Evolutionary conservation across 2,797 vertebrate genomes (phyloP).

Genomic region (Leptatherina wallacei): DNA sequence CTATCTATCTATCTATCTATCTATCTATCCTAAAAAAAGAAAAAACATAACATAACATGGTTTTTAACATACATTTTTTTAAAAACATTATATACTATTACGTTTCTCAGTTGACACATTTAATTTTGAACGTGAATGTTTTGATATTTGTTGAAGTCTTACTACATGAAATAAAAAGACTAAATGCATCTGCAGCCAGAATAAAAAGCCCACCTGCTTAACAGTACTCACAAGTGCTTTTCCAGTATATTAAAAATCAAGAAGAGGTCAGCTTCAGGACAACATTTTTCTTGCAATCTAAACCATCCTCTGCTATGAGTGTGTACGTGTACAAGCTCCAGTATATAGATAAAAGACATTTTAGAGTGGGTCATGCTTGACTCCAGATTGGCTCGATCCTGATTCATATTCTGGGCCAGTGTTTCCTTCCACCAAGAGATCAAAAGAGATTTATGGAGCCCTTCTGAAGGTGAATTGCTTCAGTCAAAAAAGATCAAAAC

Average conservation of each 20-base stretch:
- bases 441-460: conserved; percentile 70
- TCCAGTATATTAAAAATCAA: conserved; percentile 56
- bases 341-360: conserved; percentile 62
- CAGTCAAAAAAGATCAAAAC: conserved; percentile 63
- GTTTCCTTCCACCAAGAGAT: conserved; percentile 62
- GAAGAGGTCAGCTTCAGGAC: conserved; percentile 17
- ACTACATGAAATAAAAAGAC: no score
- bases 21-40: conserved; percentile 1
- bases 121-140: no score
- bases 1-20: conserved; percentile 4
- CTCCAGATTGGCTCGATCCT: conserved; percentile 49
- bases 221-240: conserved; percentile 18
- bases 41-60: no score
- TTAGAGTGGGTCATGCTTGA: conserved; percentile 45
- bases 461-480: conserved; percentile 71
- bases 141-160: no score
- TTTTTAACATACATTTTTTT: no score
- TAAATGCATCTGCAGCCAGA: conserved; percentile 5
- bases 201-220: conserved; percentile 28
- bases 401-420: conserved; percentile 73
- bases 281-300: conserved; percentile 44
- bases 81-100: no score
- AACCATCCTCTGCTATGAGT: conserved; percentile 31
- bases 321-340: conserved; percentile 17
- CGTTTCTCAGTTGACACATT: no score